phyloP scores from a whole-genome alignment of 2,113 vertebrate species.

The Phyllostomus hastatus region DNA sequence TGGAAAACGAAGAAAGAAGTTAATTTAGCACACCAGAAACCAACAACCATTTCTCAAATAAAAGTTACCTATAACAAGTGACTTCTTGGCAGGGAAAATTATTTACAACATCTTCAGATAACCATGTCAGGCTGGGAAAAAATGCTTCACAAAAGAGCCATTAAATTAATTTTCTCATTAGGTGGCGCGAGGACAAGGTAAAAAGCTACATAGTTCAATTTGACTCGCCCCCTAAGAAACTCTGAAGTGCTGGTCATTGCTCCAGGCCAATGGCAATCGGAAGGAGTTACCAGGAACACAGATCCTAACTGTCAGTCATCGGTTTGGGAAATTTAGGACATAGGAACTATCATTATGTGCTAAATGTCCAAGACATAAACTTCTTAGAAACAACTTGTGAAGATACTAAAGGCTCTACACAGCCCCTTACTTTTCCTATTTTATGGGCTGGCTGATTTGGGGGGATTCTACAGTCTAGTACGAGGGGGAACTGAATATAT shows the following conservation, averaged over 20 bases:
- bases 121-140: neutral
- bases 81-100: neutral
- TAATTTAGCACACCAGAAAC: conserved; percentile 10
- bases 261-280: conserved; percentile 21
- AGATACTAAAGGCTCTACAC: conserved; percentile 42
- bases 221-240: neutral
- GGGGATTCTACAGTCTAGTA: neutral
- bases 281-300: conserved; percentile 62
- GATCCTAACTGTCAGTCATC: conserved; percentile 73
- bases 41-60: conserved; percentile 36
- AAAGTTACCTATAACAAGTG: neutral
- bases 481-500: neutral
- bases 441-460: neutral
- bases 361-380: conserved; percentile 66
- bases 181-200: neutral
- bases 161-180: conserved; percentile 20
- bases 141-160: neutral
- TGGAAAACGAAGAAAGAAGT: conserved; percentile 22
- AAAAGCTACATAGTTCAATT: neutral
- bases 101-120: conserved; percentile 23
- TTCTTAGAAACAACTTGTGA: conserved; percentile 47
- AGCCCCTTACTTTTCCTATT: conserved; percentile 51
- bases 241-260: neutral
- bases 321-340: conserved; percentile 71
- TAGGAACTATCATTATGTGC: conserved; percentile 51